Evolutionary conservation across 30 jellyfish, hydroid and myxozoan species (phyloP).

Genomic region (Hydra vulgaris): DNA sequence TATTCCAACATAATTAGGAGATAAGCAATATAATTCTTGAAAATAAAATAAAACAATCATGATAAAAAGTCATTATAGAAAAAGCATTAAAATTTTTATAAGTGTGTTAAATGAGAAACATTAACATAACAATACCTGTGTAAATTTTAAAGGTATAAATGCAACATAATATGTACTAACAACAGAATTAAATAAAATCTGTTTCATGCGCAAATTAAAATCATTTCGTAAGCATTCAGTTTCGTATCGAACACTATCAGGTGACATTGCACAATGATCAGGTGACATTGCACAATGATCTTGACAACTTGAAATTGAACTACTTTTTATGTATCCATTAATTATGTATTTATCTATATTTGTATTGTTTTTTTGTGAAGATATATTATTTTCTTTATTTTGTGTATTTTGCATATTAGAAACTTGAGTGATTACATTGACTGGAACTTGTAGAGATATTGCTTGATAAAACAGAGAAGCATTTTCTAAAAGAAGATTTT

Average conservation of each 20-base stretch:
- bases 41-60: too few relatives aligned
- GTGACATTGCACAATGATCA: slow-evolving; percentile 74
- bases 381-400: slow-evolving; percentile 14
- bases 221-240: slow-evolving; percentile 87
- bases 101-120: not conserved
- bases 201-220: slow-evolving; percentile 76
- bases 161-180: slow-evolving; percentile 92
- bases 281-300: slow-evolving; percentile 20
- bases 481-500: slow-evolving; percentile 54
- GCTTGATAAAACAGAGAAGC: slow-evolving; percentile 71
- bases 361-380: slow-evolving; percentile 19
- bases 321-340: not conserved
- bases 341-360: slow-evolving; percentile 3
- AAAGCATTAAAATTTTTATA: too few relatives aligned
- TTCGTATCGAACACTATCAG: slow-evolving; percentile 89
- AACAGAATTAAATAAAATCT: slow-evolving; percentile 73
- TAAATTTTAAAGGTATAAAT: slow-evolving; percentile 74
- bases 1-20: too few relatives aligned
- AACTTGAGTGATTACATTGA: slow-evolving; percentile 2
- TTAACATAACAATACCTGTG: slow-evolving; percentile 74
- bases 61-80: too few relatives aligned
- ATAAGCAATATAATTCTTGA: too few relatives aligned
- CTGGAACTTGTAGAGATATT: slow-evolving; percentile 24
- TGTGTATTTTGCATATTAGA: slow-evolving; percentile 12
- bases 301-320: slow-evolving; percentile 23